phyloP scores from a whole-genome alignment of 2,113 vertebrate species.

The Amblyornis subalaris region DNA sequence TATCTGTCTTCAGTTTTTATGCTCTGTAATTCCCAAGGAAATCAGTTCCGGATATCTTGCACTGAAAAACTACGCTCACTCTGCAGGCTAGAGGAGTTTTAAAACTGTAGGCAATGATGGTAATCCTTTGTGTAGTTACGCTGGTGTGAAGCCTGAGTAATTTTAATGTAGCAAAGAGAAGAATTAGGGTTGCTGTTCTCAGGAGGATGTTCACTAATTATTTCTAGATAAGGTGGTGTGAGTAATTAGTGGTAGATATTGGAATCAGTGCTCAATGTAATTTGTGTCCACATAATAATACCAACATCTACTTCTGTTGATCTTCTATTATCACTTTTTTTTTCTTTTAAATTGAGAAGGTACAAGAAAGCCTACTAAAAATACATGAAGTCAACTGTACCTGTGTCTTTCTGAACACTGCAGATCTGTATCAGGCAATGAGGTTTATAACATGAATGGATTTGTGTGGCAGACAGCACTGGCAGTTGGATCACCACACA shows the following conservation, averaged over 20 bases:
- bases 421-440: background rate
- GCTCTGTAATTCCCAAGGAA: slow-evolving; percentile 16
- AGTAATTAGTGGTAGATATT: slow-evolving; percentile 24
- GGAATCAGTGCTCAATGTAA: background rate
- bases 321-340: background rate
- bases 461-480: background rate
- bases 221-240: slow-evolving; percentile 9
- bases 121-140: slow-evolving; percentile 31
- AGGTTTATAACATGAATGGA: background rate
- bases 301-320: background rate
- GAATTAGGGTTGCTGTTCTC: background rate
- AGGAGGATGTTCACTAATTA: slow-evolving; percentile 22
- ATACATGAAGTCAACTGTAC: background rate
- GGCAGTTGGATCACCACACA: accelerated
- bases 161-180: background rate
- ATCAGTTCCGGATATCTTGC: background rate
- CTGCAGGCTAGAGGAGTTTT: slow-evolving; percentile 10
- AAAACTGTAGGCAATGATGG: background rate
- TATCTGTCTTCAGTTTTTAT: slow-evolving; percentile 32
- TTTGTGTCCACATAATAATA: background rate
- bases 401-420: background rate
- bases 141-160: background rate
- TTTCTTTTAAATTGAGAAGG: background rate
- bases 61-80: background rate
- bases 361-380: background rate